Evolutionary conservation across 2,888 invertebrate genomes (phyloP).

Genomic region (Drosophila ustulata): DNA sequence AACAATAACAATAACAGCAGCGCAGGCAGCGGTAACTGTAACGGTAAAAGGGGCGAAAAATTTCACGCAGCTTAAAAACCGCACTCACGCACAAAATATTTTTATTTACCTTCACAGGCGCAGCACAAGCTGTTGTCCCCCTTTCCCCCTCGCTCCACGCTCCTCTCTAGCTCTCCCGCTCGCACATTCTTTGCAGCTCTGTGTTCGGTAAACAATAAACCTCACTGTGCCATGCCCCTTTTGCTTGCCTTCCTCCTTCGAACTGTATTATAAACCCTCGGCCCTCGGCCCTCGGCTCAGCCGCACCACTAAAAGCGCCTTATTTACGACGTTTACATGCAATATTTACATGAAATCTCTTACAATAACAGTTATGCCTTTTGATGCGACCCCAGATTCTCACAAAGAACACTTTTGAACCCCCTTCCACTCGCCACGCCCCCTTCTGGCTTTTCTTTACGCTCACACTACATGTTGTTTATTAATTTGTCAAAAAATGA

Average conservation of each 20-base stretch:
- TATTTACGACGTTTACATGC: slow-evolving; percentile 79
- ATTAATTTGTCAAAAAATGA: slow-evolving; percentile 66
- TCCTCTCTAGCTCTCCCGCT: no score
- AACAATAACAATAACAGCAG: slow-evolving; percentile 37
- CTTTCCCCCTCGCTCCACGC: background rate
- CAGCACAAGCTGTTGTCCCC: slow-evolving; percentile 6
- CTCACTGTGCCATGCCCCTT: slow-evolving; percentile 25
- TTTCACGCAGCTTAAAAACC: slow-evolving; percentile 81
- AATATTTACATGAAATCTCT: slow-evolving; percentile 80
- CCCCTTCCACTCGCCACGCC: slow-evolving; percentile 3
- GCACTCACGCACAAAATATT: slow-evolving; percentile 81
- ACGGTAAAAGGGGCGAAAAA: slow-evolving; percentile 53
- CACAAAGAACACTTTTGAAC: slow-evolving; percentile 26
- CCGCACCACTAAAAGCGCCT: slow-evolving; percentile 71
- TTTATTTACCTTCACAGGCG: slow-evolving; percentile 70
- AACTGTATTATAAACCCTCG: slow-evolving; percentile 25
- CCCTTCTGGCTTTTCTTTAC: slow-evolving; percentile 19
- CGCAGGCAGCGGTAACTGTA: slow-evolving; percentile 32
- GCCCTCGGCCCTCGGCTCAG: slow-evolving; percentile 23
- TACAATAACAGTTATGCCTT: slow-evolving; percentile 78
- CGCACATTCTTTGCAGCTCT: slow-evolving; percentile 5
- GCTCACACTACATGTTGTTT: slow-evolving; percentile 23
- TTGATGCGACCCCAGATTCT: slow-evolving; percentile 58
- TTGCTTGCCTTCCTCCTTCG: slow-evolving; percentile 8
- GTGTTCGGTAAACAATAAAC: slow-evolving; percentile 73